These are phyloP conservation scores for Plecotus auritus DNA, from an alignment of 2,113 vertebrate genomes.

Conservation along the genomic window DNA sequence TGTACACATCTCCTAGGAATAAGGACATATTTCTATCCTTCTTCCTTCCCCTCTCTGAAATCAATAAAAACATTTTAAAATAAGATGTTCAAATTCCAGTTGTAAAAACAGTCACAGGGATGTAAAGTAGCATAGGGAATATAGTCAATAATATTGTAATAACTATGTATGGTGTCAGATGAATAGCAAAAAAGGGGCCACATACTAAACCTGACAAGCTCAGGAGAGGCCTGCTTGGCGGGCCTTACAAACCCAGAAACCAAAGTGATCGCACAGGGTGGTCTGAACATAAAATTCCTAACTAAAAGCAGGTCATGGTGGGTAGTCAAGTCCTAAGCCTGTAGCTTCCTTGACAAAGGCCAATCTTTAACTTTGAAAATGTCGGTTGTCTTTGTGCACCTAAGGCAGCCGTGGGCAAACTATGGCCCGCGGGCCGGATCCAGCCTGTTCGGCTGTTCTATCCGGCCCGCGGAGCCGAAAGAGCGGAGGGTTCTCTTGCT, in stretches of 20 bases:
- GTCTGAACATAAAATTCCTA: background rate
- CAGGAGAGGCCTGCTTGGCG: background rate
- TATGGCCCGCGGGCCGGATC: no score
- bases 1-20: background rate
- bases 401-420: no score
- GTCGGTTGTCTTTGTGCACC: background rate
- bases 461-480: no score
- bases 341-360: background rate
- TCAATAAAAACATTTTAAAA: background rate
- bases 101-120: background rate
- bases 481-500: no score
- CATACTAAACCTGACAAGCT: background rate
- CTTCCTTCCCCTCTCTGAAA: background rate
- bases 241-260: background rate
- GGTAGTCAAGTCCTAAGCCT: background rate
- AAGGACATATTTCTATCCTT: background rate
- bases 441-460: no score
- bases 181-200: background rate
- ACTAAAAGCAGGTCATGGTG: background rate
- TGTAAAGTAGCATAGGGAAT: background rate
- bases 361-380: background rate
- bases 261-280: background rate
- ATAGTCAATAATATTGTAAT: background rate
- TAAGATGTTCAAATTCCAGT: background rate
- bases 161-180: background rate